phyloP scores from a whole-genome alignment of 2,797 vertebrate species.

The Sitta carolinensis region DNA sequence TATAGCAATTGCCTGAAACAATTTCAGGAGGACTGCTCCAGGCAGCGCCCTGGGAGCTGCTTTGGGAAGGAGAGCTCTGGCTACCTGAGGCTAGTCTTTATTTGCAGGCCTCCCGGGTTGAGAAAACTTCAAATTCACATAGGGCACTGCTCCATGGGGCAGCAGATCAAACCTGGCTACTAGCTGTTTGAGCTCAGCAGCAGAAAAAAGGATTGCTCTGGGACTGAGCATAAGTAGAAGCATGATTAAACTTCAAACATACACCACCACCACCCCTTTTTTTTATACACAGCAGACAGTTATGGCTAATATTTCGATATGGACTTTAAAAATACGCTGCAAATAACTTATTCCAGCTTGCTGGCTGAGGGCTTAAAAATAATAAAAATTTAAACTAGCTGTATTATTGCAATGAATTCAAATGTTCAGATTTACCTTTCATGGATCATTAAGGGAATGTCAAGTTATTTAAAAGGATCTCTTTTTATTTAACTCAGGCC shows the following conservation, averaged over 20 bases:
- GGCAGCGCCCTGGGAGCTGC: constrained; percentile 77
- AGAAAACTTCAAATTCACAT: constrained; percentile 78
- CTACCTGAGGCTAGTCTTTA: constrained; percentile 76
- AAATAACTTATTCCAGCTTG: constrained; percentile 63
- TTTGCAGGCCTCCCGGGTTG: constrained; percentile 76
- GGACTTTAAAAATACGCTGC: constrained; percentile 69
- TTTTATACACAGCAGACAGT: constrained; percentile 71
- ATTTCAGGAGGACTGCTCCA: constrained; percentile 76
- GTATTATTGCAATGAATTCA: constrained; percentile 5
- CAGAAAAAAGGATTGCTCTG: constrained; percentile 88
- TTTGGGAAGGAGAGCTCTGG: constrained; percentile 72
- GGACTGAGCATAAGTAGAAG: constrained; percentile 84
- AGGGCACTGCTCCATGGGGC: constrained; percentile 82
- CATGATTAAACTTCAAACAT: constrained; percentile 87
- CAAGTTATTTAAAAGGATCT: neutral
- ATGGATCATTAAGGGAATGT: neutral
- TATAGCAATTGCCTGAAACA: constrained; percentile 62
- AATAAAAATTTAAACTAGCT: constrained; percentile 26
- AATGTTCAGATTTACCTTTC: constrained; percentile 24
- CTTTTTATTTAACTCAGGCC: neutral
- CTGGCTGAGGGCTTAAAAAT: neutral
- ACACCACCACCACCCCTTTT: neutral
- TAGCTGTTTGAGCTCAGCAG: constrained; percentile 85
- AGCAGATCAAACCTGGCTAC: constrained; percentile 89
- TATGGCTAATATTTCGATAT: constrained; percentile 72